Base-by-base conservation (phyloP, 2,888 invertebrate species). In the Trileptium ribeirensis region DNA sequence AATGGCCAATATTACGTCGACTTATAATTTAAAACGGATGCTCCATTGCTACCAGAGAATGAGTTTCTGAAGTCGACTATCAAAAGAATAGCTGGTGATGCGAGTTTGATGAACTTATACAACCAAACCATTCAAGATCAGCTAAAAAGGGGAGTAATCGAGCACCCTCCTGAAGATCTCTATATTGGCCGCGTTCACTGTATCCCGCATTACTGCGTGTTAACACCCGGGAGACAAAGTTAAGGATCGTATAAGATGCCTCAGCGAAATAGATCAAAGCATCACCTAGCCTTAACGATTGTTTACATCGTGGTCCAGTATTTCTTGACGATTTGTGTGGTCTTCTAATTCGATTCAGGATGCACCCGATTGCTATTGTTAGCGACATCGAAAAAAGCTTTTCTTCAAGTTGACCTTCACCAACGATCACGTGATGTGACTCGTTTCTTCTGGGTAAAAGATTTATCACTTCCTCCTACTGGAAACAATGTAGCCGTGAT, bases 241-340 rank as follows among this genome's bases (percentile, higher is more conserved):
- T 86, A 8, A 36, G 85, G 3, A 79, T 83, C 36, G 85, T 86
- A 8, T 86, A 81, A 70, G 86, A 86, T 81, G 86, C 82, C 1
- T 83, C 82, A 0, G 80, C 78, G 0, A 78, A 67, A 78, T 33
- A 29, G 29, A 82, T 79, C 70, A 29, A 2, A 0, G 77, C 81
- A 79, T 79, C 51, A 0, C 24, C 74, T 2, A 78, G 80, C 15
- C 75, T 84, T n/a, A 84, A 84, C 82, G 83, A 84, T 74, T 84
- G 83, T 74, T 40, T 83, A 2, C 82, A 84, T 70, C 39, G 80
- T 19, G 84, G 84, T 19, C 84, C 83, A 19, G 70, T 40, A n/a
- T 75, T 83, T 24, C 74, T 81, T 8, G 81, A 78, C 39, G 67
- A 79, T 74, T 34, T 84, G 24, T 75, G 79, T 75, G 81, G 80